Conservation (phyloP, 2,113 vertebrate species). For the Myrmecobius fasciatus region DNA sequence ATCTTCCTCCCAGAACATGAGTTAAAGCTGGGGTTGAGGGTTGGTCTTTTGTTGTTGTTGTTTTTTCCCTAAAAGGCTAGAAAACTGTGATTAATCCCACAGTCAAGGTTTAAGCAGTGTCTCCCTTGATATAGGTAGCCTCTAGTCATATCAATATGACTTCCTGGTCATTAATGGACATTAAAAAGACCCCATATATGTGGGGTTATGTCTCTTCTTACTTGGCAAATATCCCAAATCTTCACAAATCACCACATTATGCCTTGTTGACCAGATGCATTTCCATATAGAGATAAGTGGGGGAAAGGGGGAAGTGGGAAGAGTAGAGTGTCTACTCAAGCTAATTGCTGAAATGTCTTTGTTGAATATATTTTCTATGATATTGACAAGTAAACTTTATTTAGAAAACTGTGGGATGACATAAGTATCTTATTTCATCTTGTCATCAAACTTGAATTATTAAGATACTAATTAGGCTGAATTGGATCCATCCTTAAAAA, state of each 20-base stretch:
- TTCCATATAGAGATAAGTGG: background rate
- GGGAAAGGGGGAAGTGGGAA: background rate
- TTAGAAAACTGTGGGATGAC: background rate
- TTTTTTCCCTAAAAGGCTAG: background rate
- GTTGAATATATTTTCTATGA: background rate
- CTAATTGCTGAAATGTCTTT: background rate
- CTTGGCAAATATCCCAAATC: background rate
- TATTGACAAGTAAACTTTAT: background rate
- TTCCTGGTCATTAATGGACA: too few relatives aligned
- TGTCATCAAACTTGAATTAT: background rate
- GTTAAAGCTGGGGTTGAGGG: background rate
- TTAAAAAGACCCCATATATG: background rate
- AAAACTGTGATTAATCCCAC: background rate
- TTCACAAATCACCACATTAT: background rate
- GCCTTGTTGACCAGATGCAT: background rate
- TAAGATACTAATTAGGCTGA: background rate
- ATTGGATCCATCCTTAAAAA: background rate
- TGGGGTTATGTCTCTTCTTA: background rate
- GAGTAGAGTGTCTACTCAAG: background rate
- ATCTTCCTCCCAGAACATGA: background rate
- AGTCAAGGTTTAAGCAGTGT: too few relatives aligned
- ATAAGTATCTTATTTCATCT: background rate
- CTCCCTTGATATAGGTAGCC: background rate
- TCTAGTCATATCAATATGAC: background rate
- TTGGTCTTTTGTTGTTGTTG: background rate